phyloP scores from a whole-genome alignment of 1,140 invertebrate species.

The Lepidotrigona ventralis region DNA sequence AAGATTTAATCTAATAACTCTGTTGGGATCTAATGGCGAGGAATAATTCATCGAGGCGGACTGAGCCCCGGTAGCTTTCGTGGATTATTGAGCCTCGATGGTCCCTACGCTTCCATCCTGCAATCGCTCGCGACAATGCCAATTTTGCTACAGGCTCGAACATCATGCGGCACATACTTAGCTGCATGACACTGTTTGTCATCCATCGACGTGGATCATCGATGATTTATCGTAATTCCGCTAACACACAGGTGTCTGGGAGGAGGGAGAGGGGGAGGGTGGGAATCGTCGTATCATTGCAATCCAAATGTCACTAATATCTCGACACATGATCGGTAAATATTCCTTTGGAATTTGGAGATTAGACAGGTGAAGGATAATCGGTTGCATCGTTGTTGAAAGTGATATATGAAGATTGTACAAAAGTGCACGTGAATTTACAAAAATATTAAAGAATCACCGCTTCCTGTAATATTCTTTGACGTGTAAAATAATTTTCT shows the following conservation, averaged over 20 bases:
- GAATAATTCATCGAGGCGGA: slow-evolving; percentile 67
- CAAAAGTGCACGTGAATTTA: too few species aligned
- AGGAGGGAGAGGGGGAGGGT: too few species aligned
- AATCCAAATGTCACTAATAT: neutral
- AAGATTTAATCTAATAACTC: slow-evolving; percentile 75
- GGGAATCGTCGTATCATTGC: neutral
- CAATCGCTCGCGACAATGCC: slow-evolving; percentile 18
- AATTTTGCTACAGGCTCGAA: slow-evolving; percentile 7
- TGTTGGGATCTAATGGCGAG: slow-evolving; percentile 69
- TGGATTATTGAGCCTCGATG: slow-evolving; percentile 36
- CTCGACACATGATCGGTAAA: too few species aligned
- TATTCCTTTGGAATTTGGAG: too few species aligned
- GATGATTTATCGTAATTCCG: slow-evolving; percentile 24
- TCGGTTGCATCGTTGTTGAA: too few species aligned
- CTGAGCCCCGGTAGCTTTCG: slow-evolving; percentile 19
- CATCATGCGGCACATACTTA: slow-evolving; percentile 27
- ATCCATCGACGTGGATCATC: slow-evolving; percentile 17
- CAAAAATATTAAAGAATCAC: too few species aligned
- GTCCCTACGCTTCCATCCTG: neutral
- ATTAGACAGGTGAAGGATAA: too few species aligned
- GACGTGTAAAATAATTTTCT: too few species aligned
- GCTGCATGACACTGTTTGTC: slow-evolving; percentile 4
- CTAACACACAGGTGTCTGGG: too few species aligned
- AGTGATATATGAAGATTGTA: too few species aligned
- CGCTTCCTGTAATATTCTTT: too few species aligned